Conservation (phyloP, 2,888 invertebrate genomes). For the Drosophila nigricruria region DNA sequence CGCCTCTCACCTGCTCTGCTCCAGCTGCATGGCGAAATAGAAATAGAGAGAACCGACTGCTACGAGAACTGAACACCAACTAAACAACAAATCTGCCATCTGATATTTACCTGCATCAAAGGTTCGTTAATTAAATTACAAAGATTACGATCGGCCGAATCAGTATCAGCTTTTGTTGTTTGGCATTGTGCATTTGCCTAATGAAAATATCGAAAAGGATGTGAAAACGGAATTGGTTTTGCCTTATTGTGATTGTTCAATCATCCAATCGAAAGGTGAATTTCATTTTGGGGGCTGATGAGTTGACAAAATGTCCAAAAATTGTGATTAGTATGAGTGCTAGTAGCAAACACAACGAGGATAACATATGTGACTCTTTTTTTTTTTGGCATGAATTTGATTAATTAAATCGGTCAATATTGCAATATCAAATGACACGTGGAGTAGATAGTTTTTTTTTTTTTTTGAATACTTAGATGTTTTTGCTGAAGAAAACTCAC, state of each 20-base stretch:
- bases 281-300: conserved; percentile 29
- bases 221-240: conserved; percentile 2
- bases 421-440: conserved; percentile 4
- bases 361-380: neutral
- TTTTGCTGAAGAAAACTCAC: neutral
- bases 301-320: conserved; percentile 46
- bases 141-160: conserved; percentile 24
- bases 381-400: conserved; percentile 10
- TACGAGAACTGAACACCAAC: conserved; percentile 16
- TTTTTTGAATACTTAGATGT: neutral
- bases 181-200: conserved; percentile 44
- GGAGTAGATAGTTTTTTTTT: neutral
- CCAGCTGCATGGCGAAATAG: conserved; percentile 38
- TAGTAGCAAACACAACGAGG: neutral
- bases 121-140: conserved; percentile 53
- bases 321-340: conserved; percentile 59
- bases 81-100: conserved; percentile 6
- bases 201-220: conserved; percentile 34
- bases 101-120: neutral
- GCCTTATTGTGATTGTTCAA: conserved; percentile 40
- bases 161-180: conserved; percentile 17
- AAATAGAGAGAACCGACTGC: neutral
- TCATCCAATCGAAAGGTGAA: conserved; percentile 1
- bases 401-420: conserved; percentile 8
- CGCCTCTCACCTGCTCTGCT: conserved; percentile 33